These are phyloP conservation scores for Lithobates pipiens DNA, from an alignment of 2,797 vertebrate genomes.

Conservation along the genomic window DNA sequence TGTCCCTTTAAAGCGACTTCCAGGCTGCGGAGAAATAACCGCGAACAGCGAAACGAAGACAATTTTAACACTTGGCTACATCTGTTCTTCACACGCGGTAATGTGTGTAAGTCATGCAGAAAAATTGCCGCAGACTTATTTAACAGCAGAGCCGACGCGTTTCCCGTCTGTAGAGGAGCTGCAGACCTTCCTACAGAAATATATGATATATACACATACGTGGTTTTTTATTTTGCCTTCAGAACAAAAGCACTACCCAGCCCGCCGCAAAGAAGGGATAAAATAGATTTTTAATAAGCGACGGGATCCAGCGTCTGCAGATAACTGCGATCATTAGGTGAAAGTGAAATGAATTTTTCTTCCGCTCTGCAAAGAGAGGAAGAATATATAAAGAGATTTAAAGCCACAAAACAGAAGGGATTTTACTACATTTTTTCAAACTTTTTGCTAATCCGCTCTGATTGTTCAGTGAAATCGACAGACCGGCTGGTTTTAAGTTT, in stretches of 20 bases:
- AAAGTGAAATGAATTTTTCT: not conserved
- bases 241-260: not conserved
- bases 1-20: too few relatives aligned
- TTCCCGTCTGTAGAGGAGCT: too few relatives aligned
- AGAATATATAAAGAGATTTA: not conserved
- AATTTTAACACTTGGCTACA: too few relatives aligned
- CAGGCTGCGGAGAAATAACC: too few relatives aligned
- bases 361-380: too few relatives aligned
- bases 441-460: conserved; percentile 41
- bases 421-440: conserved; percentile 33
- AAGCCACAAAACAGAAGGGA: conserved; percentile 5
- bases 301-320: not conserved
- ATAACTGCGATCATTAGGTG: conserved; percentile 14
- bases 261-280: not conserved
- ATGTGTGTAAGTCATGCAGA: not conserved
- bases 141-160: too few relatives aligned
- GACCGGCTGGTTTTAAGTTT: conserved; percentile 22
- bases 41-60: too few relatives aligned
- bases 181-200: not conserved
- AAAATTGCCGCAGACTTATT: not conserved
- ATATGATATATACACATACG: not conserved
- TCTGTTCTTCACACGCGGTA: too few relatives aligned
- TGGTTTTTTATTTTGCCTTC: not conserved
- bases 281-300: conserved; percentile 28
- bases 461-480: conserved; percentile 36